These are phyloP conservation scores for Metallyticus violacea DNA, from an alignment of 2,888 invertebrate genomes.

Conservation along the genomic window DNA sequence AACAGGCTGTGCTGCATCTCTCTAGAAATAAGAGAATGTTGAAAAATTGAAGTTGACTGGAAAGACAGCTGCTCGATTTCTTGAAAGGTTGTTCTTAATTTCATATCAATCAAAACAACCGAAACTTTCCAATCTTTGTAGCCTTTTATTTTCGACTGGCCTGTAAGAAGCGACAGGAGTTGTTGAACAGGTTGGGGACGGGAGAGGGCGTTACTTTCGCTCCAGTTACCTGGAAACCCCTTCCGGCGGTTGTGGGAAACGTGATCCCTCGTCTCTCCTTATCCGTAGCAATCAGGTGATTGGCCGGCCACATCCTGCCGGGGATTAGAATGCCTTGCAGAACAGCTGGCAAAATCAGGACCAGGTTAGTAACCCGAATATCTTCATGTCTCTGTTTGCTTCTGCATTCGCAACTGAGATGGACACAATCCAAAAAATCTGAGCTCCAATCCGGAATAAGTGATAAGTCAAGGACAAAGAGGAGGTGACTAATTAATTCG, in stretches of 20 bases:
- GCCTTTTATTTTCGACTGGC: background rate
- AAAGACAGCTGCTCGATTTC: background rate
- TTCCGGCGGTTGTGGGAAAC: background rate
- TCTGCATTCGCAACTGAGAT: too few species aligned
- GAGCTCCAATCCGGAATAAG: too few species aligned
- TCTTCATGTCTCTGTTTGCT: too few species aligned
- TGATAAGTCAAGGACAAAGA: too few species aligned
- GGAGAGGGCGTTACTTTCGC: background rate
- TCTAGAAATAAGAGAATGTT: too few species aligned
- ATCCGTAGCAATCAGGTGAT: too few species aligned
- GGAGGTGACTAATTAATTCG: too few species aligned
- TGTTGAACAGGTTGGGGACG: background rate
- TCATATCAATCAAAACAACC: background rate
- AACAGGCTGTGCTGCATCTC: too few species aligned
- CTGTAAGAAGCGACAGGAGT: background rate
- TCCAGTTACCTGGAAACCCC: background rate
- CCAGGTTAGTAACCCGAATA: background rate
- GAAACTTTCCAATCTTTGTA: background rate
- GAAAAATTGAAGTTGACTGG: background rate
- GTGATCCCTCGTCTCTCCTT: background rate
- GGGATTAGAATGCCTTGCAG: background rate
- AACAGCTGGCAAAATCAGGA: too few species aligned
- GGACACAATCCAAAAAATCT: too few species aligned
- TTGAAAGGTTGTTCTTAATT: background rate
- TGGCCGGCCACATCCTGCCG: background rate